Percentiles rank a stretch among this genome's conserved stretches.
Evolutionary conservation across 1,140 invertebrate species (phyloP).

Genomic region (Heterodera schachtii): DNA sequence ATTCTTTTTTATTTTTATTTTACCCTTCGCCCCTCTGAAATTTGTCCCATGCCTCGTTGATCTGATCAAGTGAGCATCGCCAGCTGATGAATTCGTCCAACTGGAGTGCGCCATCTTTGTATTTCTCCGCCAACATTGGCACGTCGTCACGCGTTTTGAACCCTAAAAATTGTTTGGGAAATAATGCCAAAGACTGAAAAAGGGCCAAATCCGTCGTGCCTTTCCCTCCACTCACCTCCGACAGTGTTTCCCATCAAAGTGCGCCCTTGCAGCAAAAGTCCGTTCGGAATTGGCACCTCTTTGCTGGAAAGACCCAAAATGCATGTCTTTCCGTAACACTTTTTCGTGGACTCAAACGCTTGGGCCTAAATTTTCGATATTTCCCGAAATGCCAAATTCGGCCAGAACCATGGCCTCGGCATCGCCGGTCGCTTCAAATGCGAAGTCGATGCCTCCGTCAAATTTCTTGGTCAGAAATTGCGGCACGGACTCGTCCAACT

Average conservation of each 20-base stretch:
- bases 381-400: constrained; percentile 78
- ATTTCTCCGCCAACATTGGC: constrained; percentile 87
- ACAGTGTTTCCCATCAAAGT: constrained; percentile 70
- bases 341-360: constrained; percentile 91
- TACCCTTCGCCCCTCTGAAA: constrained; percentile 69
- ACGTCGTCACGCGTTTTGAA: constrained; percentile 88
- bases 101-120: constrained; percentile 75
- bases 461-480: constrained; percentile 85
- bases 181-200: background rate
- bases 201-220: background rate
- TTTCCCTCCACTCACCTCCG: constrained; percentile 65
- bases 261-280: constrained; percentile 77
- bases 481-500: constrained; percentile 72
- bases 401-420: constrained; percentile 77
- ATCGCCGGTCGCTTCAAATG: constrained; percentile 98
- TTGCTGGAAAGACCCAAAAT: constrained; percentile 91
- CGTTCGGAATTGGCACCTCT: constrained; percentile 94
- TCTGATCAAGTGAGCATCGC: constrained; percentile 75
- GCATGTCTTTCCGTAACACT: constrained; percentile 82
- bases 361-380: constrained; percentile 71
- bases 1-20: background rate
- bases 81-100: constrained; percentile 93
- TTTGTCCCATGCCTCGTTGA: constrained; percentile 89
- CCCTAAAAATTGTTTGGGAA: constrained; percentile 48
- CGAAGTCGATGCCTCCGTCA: constrained; percentile 94